Evolutionary conservation across 2,888 invertebrate species (phyloP), one percentile per base, ranked within the genome.

Genomic region (Caenorhabditis sp.): DNA sequence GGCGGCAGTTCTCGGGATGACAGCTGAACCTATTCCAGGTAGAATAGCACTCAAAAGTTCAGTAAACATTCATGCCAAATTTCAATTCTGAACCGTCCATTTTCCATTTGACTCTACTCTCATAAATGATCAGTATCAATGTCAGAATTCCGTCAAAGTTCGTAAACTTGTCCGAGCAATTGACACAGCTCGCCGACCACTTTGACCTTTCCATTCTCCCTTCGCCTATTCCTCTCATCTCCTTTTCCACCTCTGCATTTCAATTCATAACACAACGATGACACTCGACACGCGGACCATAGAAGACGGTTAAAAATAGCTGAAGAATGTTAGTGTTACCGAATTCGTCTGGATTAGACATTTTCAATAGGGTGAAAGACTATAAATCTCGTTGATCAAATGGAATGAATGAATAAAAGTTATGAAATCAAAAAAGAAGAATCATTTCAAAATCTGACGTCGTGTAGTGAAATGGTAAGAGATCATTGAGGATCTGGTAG

Each of bases 341-440:
- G 58, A 67, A 65, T 67, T 61, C n/a, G 76, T 67, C 76, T 76
- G 76, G 76, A 76, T 76, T 76, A 67, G 76, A 76, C 76, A 47
- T 60, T 74, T 74, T 67, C 22, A 61, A 67, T 53, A n/a, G n/a
- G 32, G 26, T 18, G 47, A 47, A 47, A 5, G 47, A 18, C 6
- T 15, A 67, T 76, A 60, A 44, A 56, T 58, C 51, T 64, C 65
- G 44, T 67, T 76, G 76, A 76, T 76, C 76, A 76, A 67, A 67
- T 53, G 61, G 61, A 47, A 47, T 47, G 47, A 32, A 32, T 32
- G 32, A 32, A 32, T 20, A 47, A 1, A 18, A 47, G 20, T 15
- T 9, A 13, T 11, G 40, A 15, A 47, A 20, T 3, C 18, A 15
- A 15, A 15, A 15, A 15, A 15, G 40, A 15, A n/a, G n/a, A n/a